Base-by-base conservation (phyloP, 2,113 vertebrate genomes). In the Litocranius walleri region DNA sequence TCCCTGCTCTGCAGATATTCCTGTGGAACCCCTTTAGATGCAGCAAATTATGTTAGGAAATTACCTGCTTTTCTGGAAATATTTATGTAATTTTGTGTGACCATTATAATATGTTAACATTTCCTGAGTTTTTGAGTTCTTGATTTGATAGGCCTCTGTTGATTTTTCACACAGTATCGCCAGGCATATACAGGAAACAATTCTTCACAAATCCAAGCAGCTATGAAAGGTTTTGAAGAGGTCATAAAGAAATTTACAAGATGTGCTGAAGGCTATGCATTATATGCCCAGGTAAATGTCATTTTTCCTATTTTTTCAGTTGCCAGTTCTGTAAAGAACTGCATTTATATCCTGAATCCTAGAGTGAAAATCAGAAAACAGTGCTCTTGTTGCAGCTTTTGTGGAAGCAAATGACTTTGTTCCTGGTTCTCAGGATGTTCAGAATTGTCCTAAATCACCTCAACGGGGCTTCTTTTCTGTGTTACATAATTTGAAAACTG, bases 131-230 rank as follows among this genome's bases (percentile, higher is more conserved):
- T 83, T 89, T 94, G 52, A 96, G 77, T 92, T 96, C 84, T 96
- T 95, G 30, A 64, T 97, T 94, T 88, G 50, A 96, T 25, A 90
- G 56, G 2, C 4, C 14, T 95, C n/a, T 91, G 96, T 78, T 95
- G 16, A 84, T 94, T 90, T 40, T 78, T 97, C 48, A 77, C 98
- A 87, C 97, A 99, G 99, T 99, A 99, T 98, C 99, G 99, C 92
- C 99, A 99, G 80, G 99, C 99, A 4, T 99, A 99, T 97, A 99
- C 99, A n/a, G 99, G 99, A 98, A 99, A 99, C 97, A 99, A 99
- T 98, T 99, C 99, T 61, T 98, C 99, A 95, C 99, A 99, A 98
- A 99, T 99, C 67, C 99, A 99, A 98, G 99, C 98, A 36, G 99
- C 99, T 97, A 99, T 99, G 99, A 99, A 99, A 85, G 99, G 99